phyloP scores from a whole-genome alignment of 2,113 vertebrate species.

The Galbula dea region DNA sequence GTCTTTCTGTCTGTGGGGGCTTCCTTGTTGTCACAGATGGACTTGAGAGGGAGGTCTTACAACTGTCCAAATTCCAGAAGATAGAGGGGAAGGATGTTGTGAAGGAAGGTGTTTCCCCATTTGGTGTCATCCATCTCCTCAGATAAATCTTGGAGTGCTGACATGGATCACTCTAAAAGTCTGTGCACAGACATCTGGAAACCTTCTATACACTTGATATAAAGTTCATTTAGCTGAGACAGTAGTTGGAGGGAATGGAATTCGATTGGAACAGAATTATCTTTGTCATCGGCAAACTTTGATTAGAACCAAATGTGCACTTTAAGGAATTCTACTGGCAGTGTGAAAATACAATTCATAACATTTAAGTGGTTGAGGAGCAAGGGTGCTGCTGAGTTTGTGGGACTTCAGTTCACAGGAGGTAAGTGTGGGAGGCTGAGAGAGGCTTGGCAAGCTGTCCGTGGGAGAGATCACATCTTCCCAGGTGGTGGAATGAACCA shows the following conservation, averaged over 20 bases:
- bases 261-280: not conserved
- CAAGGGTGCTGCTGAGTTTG: not conserved
- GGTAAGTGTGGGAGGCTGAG: not conserved
- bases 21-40: not conserved
- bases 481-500: accelerated
- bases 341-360: not conserved
- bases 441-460: not conserved
- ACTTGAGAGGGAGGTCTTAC: not conserved
- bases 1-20: not conserved
- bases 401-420: not conserved
- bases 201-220: not conserved
- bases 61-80: not conserved
- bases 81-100: not conserved
- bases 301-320: not conserved
- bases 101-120: not conserved
- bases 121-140: not conserved
- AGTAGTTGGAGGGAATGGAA: not conserved
- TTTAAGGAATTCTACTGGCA: not conserved
- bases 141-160: not conserved
- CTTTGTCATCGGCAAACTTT: not conserved
- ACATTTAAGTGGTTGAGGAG: not conserved
- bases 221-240: not conserved
- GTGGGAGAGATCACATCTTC: not conserved
- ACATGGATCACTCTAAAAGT: not conserved
- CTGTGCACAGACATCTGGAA: not conserved